phyloP scores from a whole-genome alignment of 2,113 vertebrate species.

The Tympanuchus pallidicinctus region DNA sequence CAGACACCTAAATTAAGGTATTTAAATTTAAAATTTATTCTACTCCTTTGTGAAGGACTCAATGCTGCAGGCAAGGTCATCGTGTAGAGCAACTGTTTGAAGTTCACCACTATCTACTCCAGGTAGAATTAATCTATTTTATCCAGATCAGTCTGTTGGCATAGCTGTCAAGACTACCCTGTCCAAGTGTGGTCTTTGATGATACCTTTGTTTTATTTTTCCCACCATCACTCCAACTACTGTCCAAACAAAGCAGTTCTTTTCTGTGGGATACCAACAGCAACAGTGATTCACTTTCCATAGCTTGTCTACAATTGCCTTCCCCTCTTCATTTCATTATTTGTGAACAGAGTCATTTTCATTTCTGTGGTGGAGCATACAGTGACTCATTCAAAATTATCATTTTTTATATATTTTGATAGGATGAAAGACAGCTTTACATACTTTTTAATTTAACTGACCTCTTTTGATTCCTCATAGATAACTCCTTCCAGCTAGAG shows the following conservation, averaged over 20 bases:
- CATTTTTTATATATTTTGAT: neutral
- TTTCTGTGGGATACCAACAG: neutral
- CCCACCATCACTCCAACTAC: neutral
- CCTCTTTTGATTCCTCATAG: neutral
- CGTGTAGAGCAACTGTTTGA: neutral
- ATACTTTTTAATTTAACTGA: neutral
- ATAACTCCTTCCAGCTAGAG: neutral
- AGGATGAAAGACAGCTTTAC: neutral
- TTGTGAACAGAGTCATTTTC: neutral
- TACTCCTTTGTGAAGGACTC: neutral
- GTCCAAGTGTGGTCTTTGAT: neutral
- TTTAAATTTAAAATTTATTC: neutral
- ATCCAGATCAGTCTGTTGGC: neutral
- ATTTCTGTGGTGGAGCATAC: neutral
- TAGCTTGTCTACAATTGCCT: neutral
- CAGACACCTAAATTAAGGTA: neutral
- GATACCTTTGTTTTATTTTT: neutral
- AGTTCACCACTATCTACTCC: neutral
- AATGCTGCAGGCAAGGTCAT: neutral
- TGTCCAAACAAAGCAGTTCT: neutral
- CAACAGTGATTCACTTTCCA: neutral
- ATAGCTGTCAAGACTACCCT: neutral
- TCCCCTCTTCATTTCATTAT: neutral
- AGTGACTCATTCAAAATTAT: neutral
- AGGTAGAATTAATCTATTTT: neutral